Evolutionary conservation across 2,113 vertebrate species (phyloP), one percentile per base, ranked within the genome.

Genomic region (Pomatostomus ruficeps): DNA sequence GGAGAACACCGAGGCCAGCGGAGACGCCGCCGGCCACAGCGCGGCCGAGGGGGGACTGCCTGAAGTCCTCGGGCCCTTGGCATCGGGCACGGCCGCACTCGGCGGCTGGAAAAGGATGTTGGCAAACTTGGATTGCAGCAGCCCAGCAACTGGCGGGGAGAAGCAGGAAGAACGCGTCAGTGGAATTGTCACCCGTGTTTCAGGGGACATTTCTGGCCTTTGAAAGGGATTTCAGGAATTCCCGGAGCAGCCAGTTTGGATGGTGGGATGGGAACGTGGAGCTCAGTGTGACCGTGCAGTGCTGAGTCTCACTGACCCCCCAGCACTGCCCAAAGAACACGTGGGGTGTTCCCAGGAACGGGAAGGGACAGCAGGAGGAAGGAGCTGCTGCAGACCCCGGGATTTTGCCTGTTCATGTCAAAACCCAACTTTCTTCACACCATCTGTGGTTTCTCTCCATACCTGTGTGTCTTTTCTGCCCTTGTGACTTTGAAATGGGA

Each of bases 101-200:
- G 98, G 82, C 1, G 97, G 75, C 3, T 98, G 97, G 51, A 95
- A 90, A 7, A 96, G 43, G 4, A 91, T 67, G 0, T 88, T 93
- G 22, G 97, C 92, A 36, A 99, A 98, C 25, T 97, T 98, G 70
- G 98, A 96, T 54, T 99, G 99, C 67, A 99, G 98, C 59, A 99
- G 97, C 6, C 98, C 98, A 0, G 98, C 98, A 6, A 61, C 99
- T 99, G 89, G 36, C 12, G 70, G 74, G 51, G 77, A 63, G 46
- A 57, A 66, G 31, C 9, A 36, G 51, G 80, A 43, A 79, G 15
- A 68, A 35, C 0, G 0, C 1, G 5, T 23, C 26, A 45, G 28
- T 8, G 61, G 10, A 51, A 5, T 23, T 19, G 21, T n/a, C 1
- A 7, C 1, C 4, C 0, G 0, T 1, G 5, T 4, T 6, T 12